Evolutionary conservation across 2,113 vertebrate species (phyloP).

Genomic region (Boleophthalmus pectinirostris): DNA sequence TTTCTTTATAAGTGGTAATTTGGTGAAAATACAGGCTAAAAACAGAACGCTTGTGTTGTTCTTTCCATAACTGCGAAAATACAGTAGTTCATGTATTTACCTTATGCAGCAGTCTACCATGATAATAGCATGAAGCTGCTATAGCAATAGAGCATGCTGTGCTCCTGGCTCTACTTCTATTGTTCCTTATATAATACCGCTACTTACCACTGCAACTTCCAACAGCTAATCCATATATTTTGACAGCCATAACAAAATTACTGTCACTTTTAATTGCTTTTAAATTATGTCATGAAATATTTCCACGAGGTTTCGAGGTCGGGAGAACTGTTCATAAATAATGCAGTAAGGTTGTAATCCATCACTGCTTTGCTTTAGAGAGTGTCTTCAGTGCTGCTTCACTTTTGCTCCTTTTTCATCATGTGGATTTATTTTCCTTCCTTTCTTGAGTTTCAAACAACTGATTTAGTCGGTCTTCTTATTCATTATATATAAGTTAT

Average conservation of each 20-base stretch:
- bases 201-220: background rate
- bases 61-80: constrained; percentile 17
- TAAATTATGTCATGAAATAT: constrained; percentile 7
- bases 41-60: constrained; percentile 23
- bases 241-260: background rate
- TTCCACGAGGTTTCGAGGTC: constrained; percentile 7
- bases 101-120: background rate
- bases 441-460: background rate
- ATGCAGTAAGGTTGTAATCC: constrained; percentile 12
- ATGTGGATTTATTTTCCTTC: background rate
- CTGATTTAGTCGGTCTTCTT: background rate
- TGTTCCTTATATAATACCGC: background rate
- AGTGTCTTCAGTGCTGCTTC: background rate
- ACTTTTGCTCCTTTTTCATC: background rate
- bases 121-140: background rate
- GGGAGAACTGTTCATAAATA: background rate
- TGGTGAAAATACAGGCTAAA: constrained; percentile 25
- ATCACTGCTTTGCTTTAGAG: background rate
- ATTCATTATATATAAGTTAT: background rate
- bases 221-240: background rate
- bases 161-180: background rate
- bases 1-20: constrained; percentile 36
- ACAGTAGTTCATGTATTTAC: background rate
- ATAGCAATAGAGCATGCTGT: background rate
- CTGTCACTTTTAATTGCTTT: constrained; percentile 1